Base-by-base conservation (phyloP, 1,140 invertebrate species). In the Drosophila equinoxialis region DNA sequence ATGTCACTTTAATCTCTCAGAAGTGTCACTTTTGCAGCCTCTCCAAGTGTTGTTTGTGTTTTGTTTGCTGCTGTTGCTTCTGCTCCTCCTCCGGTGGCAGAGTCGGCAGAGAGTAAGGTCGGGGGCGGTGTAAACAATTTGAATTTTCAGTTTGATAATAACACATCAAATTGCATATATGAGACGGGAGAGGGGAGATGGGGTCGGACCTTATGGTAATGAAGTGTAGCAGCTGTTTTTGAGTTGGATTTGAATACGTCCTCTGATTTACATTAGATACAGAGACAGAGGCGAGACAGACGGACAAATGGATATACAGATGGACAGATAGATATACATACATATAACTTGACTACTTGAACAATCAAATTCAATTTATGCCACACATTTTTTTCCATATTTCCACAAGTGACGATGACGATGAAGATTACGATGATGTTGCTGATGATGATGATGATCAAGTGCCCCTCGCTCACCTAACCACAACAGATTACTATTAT, bases 81-180 rank as follows among this genome's bases (percentile, higher is more conserved):
- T 66, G 65, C 23, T 62, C 54, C 51, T 66, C 61, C 14, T 62
- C 42, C 20, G 65, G 61, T 35, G 51, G 33, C 23, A 10, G 35
- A 37, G 65, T 55, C 26, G 59, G 33, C 23, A 8, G 35, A 37
- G 35, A 8, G 35, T 37, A 10, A 37, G 7, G 7, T 37, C 35
- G 68, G 45, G 17, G 37, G 42, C 37, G 57, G 55, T 66, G 82
- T 79, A 86, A 86, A 86, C 79, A 86, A 86, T 87, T 87, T 87
- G 83, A 87, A 87, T 87, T 87, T 87, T 87, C 83, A 87, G 81
- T 87, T 87, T 87, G 83, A 87, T 87, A 86, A 86, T 86, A 86
- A 87, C 80, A 86, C 83, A 83, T 86, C 83, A 87, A 86, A 86
- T 82, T 82, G 82, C 81, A 84, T 79, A 45, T 23, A 39, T 51